Conservation (phyloP, 2,888 invertebrate species). For the Aphodius granarius region DNA sequence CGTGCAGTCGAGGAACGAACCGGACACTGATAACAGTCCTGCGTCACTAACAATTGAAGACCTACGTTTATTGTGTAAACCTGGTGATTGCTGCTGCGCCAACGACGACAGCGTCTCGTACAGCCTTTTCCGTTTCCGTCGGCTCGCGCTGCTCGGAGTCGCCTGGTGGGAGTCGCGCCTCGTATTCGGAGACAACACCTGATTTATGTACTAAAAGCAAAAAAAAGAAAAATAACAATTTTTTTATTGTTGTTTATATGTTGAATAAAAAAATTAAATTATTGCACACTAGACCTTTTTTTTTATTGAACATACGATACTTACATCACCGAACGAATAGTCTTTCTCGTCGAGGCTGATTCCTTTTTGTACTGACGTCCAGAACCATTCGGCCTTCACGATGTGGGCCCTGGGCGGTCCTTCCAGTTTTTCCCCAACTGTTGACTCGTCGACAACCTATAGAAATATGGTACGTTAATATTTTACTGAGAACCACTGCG, state of each 20-base stretch:
- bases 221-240: neutral
- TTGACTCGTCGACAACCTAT: conserved; percentile 84
- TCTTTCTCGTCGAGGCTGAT: conserved; percentile 89
- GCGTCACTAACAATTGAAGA: conserved; percentile 82
- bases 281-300: too few relatives aligned
- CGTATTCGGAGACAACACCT: conserved; percentile 55
- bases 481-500: conserved; percentile 23
- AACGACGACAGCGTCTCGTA: conserved; percentile 64
- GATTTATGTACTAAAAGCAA: conserved; percentile 54
- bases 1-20: conserved; percentile 88
- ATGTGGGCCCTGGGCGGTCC: conserved; percentile 67
- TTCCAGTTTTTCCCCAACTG: conserved; percentile 69
- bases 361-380: conserved; percentile 97
- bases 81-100: conserved; percentile 59
- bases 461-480: conserved; percentile 37
- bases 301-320: conserved; percentile 49
- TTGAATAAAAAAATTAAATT: too few relatives aligned
- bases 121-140: conserved; percentile 82
- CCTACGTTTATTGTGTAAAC: conserved; percentile 71
- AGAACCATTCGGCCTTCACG: conserved; percentile 96
- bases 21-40: conserved; percentile 80
- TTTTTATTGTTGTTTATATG: too few relatives aligned
- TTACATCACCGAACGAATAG: conserved; percentile 84
- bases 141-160: conserved; percentile 57
- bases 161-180: conserved; percentile 61